phyloP scores from a whole-genome alignment of 2,797 vertebrate genomes.

The Moxostoma hubbsi region DNA sequence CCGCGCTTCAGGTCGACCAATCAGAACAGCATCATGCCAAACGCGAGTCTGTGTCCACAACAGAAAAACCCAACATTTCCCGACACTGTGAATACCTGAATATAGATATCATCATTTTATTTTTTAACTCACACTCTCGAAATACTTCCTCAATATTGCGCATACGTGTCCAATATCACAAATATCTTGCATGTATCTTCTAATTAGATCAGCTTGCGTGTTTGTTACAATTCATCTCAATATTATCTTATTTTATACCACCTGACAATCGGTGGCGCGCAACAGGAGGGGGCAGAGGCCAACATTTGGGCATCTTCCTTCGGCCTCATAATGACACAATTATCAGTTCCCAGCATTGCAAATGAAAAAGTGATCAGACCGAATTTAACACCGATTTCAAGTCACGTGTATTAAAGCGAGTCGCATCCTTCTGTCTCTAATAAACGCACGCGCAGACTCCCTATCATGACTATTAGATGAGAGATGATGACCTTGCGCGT shows the following conservation, averaged over 20 bases:
- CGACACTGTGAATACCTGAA: too few species aligned
- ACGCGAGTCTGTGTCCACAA: constrained; percentile 12
- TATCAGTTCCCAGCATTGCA: neutral
- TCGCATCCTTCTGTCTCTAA: neutral
- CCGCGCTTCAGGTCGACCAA: constrained; percentile 23
- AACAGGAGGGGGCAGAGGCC: constrained; percentile 48
- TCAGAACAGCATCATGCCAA: constrained; percentile 16
- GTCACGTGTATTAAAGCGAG: neutral
- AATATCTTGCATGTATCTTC: neutral
- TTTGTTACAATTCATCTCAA: neutral
- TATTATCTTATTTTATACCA: constrained; percentile 23
- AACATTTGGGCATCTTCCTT: constrained; percentile 1
- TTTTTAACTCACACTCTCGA: too few species aligned
- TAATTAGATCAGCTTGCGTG: too few species aligned
- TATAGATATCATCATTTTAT: too few species aligned
- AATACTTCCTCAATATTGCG: neutral
- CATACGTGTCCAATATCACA: neutral
- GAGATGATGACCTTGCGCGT: constrained; percentile 48
- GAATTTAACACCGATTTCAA: too few species aligned
- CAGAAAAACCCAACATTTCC: neutral
- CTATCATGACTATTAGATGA: constrained; percentile 27
- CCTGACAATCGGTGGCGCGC: constrained; percentile 11
- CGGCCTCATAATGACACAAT: neutral
- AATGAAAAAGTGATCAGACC: constrained; percentile 13
- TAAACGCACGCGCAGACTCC: constrained; percentile 22